Base-by-base conservation (phyloP, 1,140 invertebrate genomes). In the Caenorhabditis remanei region DNA sequence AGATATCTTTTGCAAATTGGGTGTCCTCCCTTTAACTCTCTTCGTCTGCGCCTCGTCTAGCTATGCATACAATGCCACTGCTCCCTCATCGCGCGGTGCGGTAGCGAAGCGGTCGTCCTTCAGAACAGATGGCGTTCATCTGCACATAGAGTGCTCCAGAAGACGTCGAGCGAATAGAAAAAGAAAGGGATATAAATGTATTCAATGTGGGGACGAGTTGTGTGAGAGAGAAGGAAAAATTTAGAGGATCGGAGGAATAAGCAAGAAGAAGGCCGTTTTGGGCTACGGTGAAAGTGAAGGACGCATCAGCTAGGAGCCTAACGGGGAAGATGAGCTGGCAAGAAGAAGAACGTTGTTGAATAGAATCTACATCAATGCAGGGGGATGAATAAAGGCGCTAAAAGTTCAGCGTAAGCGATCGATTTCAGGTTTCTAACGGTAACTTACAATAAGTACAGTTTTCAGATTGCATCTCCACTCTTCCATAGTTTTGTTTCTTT, bases 101-200 rank as follows among this genome's bases (percentile, higher is more conserved):
- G 19, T 46, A 5, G 71, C 71, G 71, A 24, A n/a, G 71, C 71
- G 71, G 71, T 24, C n/a, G n/a, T 0, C 43, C 4, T 11, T 5
- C 21, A 11, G 16, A 53, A 24, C 71, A 79, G 71, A 79, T 79
- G 71, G 71, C 19, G 71, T 79, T 79, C 71, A 79, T 46, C 24
- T 71, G 65, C 65, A 46, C 43, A 46, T 19, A 71, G 46, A 79
- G 46, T 50, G 71, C 71, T 50, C 46, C 43, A 53, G 71, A 79
- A 79, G 71, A 50, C 71, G 71, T 79, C 9, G 71, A 79, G 53
- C 41, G 71, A 53, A 79, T n/a, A n/a, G 71, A 16, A 63, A 32
- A 63, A 32, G 32, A 32, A n/a, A 46, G 71, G 65, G 24, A 71
- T n/a, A 79, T 48, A 24, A 11, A 79, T 4, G 16, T 24, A 32